phyloP scores from a whole-genome alignment of 2,888 invertebrate species.

The Teleiodes luculella region DNA sequence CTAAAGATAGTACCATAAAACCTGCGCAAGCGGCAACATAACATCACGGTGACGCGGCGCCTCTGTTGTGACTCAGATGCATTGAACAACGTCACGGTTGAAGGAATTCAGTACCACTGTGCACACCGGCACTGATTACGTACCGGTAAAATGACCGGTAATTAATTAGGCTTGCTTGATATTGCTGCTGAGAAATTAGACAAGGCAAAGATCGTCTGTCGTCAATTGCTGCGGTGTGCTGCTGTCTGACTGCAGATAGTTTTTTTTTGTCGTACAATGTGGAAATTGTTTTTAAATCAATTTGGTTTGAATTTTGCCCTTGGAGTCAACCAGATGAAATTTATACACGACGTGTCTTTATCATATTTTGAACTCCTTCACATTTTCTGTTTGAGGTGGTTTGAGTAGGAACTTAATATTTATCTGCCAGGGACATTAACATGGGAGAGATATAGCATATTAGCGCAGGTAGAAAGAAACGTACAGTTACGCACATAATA shows the following conservation, averaged over 20 bases:
- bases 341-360: too few relatives aligned
- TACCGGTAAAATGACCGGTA: too few relatives aligned
- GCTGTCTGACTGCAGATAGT: too few relatives aligned
- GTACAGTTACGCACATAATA: conserved; percentile 39
- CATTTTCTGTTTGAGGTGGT: too few relatives aligned
- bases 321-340: too few relatives aligned
- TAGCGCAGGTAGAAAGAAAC: conserved; percentile 44
- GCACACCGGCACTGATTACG: neutral
- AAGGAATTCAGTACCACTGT: conserved; percentile 20
- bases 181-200: neutral
- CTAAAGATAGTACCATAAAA: neutral
- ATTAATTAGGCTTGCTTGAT: neutral
- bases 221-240: neutral
- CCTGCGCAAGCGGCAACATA: conserved; percentile 26
- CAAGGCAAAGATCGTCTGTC: neutral
- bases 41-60: conserved; percentile 42
- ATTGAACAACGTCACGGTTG: conserved; percentile 24
- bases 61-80: conserved; percentile 35
- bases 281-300: too few relatives aligned
- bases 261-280: too few relatives aligned
- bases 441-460: neutral
- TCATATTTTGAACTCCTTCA: too few relatives aligned
- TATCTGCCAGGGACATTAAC: too few relatives aligned
- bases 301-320: too few relatives aligned
- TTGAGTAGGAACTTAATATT: too few relatives aligned